phyloP scores from a whole-genome alignment of 2,113 vertebrate species.

The Falcunculus frontatus region DNA sequence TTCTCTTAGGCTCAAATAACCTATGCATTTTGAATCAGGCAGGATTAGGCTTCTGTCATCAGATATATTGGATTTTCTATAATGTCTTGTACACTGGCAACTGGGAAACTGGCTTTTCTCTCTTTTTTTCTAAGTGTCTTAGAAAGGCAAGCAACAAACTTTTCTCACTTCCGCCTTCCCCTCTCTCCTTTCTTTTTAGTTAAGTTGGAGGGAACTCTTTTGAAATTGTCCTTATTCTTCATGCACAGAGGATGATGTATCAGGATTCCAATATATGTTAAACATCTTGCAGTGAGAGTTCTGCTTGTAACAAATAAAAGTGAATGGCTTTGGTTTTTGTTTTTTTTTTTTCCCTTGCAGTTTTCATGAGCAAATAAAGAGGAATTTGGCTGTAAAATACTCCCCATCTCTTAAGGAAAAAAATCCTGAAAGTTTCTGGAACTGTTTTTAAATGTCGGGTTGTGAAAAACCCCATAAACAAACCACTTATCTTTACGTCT shows the following conservation, averaged over 20 bases:
- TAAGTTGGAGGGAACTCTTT: not conserved
- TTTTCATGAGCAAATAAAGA: constrained; percentile 6
- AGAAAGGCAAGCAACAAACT: not conserved
- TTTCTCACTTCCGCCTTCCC: not conserved
- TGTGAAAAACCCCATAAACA: not conserved
- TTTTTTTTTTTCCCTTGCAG: not conserved
- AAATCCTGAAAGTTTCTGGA: not conserved
- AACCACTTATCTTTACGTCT: not conserved
- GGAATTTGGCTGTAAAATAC: not conserved
- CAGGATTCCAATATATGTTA: not conserved
- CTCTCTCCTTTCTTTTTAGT: not conserved
- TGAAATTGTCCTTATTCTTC: not conserved
- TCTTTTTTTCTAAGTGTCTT: not conserved
- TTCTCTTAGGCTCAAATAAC: not conserved
- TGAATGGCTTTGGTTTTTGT: not conserved
- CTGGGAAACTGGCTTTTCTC: not conserved
- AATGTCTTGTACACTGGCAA: not conserved
- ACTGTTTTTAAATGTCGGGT: not conserved
- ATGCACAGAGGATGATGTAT: not conserved
- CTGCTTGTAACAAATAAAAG: not conserved
- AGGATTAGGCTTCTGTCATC: not conserved
- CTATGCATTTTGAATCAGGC: not conserved
- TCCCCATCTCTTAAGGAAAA: not conserved
- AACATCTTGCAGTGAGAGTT: not conserved
- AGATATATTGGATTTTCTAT: not conserved